Percentiles rank a stretch among this genome's conserved stretches.
These are phyloP conservation scores for Heliconius congener DNA, from an alignment of 1,140 invertebrate genomes.

Conservation along the genomic window DNA sequence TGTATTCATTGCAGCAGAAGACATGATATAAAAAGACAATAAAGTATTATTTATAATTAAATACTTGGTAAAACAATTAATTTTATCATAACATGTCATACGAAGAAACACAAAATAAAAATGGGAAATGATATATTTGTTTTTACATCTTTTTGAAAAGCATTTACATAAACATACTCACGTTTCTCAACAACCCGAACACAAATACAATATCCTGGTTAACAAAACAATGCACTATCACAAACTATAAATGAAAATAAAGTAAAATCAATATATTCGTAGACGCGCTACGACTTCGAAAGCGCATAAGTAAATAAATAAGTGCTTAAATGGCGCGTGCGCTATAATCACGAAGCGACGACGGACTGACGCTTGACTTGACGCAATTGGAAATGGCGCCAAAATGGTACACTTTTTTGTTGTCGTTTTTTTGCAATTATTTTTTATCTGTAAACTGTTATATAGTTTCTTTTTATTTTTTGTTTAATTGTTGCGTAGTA, in stretches of 20 bases:
- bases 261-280: slow-evolving; percentile 19
- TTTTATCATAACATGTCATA: too few species aligned
- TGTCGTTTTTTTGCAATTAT: not conserved
- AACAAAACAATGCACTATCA: slow-evolving; percentile 2
- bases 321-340: slow-evolving; percentile 8
- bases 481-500: not conserved
- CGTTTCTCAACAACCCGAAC: not conserved
- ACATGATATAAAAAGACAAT: too few species aligned
- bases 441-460: too few species aligned
- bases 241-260: not conserved
- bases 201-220: not conserved
- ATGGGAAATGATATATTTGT: too few species aligned
- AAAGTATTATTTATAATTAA: too few species aligned
- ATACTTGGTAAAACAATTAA: too few species aligned
- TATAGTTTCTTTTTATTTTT: not conserved
- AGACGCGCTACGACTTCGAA: slow-evolving; percentile 16
- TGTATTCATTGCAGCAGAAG: too few species aligned
- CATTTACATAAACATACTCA: slow-evolving; percentile 15
- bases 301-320: slow-evolving; percentile 19
- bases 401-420: not conserved
- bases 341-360: not conserved
- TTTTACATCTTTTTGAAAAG: too few species aligned
- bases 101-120: too few species aligned
- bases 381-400: slow-evolving; percentile 28
- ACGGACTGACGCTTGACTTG: not conserved